A percentile compares a stretch with the other conserved stretches of the same genome.
Conservation (phyloP, 1,140 invertebrate genomes). For the Saccostrea cuccullata region DNA sequence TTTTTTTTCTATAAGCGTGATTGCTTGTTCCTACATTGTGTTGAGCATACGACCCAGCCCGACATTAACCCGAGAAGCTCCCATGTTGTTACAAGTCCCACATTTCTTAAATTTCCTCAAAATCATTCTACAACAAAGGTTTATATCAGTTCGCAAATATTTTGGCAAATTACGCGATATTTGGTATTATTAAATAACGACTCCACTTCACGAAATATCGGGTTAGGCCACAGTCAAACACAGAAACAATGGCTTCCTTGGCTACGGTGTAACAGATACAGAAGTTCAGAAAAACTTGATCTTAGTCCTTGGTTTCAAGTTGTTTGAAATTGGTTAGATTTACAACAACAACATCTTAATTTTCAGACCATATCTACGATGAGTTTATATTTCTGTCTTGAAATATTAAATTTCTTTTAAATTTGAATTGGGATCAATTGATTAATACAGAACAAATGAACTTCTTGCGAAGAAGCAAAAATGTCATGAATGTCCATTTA, state of each 20-base stretch:
- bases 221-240: neutral
- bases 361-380: neutral
- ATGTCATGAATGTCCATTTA: neutral
- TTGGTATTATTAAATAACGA: conserved; percentile 35
- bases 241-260: conserved; percentile 19
- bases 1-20: neutral
- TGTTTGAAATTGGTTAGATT: conserved; percentile 8
- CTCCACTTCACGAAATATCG: conserved; percentile 32
- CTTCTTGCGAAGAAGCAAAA: neutral
- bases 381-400: conserved; percentile 21
- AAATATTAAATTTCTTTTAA: conserved; percentile 29
- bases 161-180: conserved; percentile 35
- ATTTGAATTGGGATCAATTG: conserved; percentile 16
- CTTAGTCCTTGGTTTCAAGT: neutral
- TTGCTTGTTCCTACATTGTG: conserved; percentile 1
- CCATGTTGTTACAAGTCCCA: conserved; percentile 32
- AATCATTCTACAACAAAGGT: conserved; percentile 28
- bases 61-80: conserved; percentile 19
- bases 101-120: conserved; percentile 33
- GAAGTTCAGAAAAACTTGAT: neutral
- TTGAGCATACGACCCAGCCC: conserved; percentile 12
- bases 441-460: neutral
- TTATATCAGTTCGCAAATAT: conserved; percentile 33
- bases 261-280: neutral
- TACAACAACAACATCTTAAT: conserved; percentile 20